Conservation (phyloP, 2,888 invertebrate genomes). For the Gnatocerus cornutus region DNA sequence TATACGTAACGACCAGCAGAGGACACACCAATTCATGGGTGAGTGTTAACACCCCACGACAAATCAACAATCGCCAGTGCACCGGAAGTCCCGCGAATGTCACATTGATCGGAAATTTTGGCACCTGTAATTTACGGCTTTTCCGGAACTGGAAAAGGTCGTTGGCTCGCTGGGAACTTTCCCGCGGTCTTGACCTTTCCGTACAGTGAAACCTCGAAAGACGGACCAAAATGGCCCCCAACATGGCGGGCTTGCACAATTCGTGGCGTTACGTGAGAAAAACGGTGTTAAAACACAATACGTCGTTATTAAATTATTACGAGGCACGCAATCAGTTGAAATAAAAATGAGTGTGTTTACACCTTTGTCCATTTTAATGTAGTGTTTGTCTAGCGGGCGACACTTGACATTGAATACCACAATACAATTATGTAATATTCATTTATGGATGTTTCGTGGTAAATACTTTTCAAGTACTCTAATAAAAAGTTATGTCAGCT, state of each 20-base stretch:
- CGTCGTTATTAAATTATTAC: too few relatives aligned
- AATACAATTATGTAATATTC: not conserved
- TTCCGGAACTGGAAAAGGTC: not conserved
- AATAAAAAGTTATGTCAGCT: too few relatives aligned
- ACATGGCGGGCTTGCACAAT: too few relatives aligned
- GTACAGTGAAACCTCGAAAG: too few relatives aligned
- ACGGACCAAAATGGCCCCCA: too few relatives aligned
- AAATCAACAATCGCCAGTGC: not conserved
- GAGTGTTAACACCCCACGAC: conserved; percentile 51
- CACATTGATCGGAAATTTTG: conserved; percentile 1
- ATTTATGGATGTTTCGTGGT: too few relatives aligned
- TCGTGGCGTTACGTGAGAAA: too few relatives aligned
- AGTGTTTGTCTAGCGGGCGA: not conserved
- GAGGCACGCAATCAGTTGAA: too few relatives aligned
- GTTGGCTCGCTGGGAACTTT: not conserved
- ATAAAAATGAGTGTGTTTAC: not conserved
- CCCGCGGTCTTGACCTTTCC: too few relatives aligned
- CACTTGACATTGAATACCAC: conserved; percentile 12
- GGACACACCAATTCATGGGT: conserved; percentile 60
- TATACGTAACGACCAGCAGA: conserved; percentile 61
- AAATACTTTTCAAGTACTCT: too few relatives aligned
- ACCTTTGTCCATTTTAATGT: not conserved
- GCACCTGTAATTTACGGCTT: not conserved
- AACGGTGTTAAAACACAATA: too few relatives aligned
- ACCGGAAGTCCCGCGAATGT: conserved; percentile 5